A percentile compares a stretch with the other conserved stretches of the same genome.
phyloP scores from a whole-genome alignment of 2,113 vertebrate genomes.

The Azemiops feae region DNA sequence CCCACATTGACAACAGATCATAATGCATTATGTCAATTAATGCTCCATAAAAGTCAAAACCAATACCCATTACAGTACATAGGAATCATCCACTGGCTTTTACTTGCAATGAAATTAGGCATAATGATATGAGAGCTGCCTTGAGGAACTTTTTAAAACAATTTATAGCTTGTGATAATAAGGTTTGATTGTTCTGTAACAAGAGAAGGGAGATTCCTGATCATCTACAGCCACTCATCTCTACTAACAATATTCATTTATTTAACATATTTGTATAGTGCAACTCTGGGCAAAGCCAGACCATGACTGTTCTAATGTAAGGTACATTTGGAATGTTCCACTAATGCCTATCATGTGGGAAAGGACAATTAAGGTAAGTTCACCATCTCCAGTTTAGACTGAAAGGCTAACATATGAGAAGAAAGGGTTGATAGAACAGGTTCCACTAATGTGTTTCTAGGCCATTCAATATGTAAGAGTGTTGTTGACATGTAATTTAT shows the following conservation, averaged over 20 bases:
- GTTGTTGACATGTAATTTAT: not conserved
- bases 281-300: not conserved
- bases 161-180: not conserved
- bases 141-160: not conserved
- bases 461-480: not conserved
- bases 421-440: not conserved
- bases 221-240: not conserved
- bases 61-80: not conserved
- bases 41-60: not conserved
- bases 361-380: not conserved
- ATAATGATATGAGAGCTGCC: not conserved
- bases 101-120: not conserved
- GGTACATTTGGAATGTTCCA: not conserved
- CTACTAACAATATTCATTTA: not conserved
- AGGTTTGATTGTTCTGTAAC: not conserved
- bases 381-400: not conserved
- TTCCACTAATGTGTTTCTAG: not conserved
- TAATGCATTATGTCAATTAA: not conserved
- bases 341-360: not conserved
- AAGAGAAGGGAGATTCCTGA: not conserved
- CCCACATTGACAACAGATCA: not conserved
- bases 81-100: not conserved
- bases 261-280: not conserved
- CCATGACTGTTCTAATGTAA: not conserved
- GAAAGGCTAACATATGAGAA: not conserved